Base-by-base conservation (phyloP, 2,888 invertebrate genomes). In the Ditula angustiorana region DNA sequence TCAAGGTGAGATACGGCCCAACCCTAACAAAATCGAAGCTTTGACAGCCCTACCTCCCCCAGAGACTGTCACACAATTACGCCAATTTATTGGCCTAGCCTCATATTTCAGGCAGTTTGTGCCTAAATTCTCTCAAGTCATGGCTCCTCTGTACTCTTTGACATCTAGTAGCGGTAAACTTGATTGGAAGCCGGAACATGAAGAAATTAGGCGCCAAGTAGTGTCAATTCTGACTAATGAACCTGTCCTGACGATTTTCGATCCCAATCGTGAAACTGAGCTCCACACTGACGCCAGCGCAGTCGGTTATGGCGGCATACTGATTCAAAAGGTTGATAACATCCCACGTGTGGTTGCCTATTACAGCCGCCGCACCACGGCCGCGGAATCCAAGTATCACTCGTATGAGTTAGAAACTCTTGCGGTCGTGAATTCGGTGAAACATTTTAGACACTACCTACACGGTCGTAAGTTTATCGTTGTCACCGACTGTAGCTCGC, bases 401-500 rank as follows among this genome's bases (percentile, higher is more conserved):
- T 33, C 33, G 4, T 33, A 33, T 10, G 33, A 33, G 33, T 33
- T 33, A 11, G 33, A 33, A 10, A 33, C 33, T 10, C 33, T 33
- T 33, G 33, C 33, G 33, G 33, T 33, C 33, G 33, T 33, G 7
- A 33, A 33, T 7, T 4, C 33, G 2, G 33, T 33, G 10, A 33
- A 33, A 10, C 33, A 33, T 11, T 33, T 33, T 10, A 33, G 41
- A 2, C 41, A 41, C 19, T 41, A 19, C 19, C 41, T 41, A 5
- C 41, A 59, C 3, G 71, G 70, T 2, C 37, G 64, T 3, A 13
- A 59, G 10, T 70, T 70, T 24, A 28, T 50, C n/a, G 66, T 67
- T 0, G 21, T 66, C 2, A 69, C 70, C 0, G 71, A 70, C 23
- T 69, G 70, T 19, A 72, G 71, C 26, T 23, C 71, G 0, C 1